A percentile compares a stretch with the other conserved stretches of the same genome.
These are phyloP conservation scores for Ennomos erosarius DNA, from an alignment of 2,888 invertebrate genomes.

Conservation along the genomic window DNA sequence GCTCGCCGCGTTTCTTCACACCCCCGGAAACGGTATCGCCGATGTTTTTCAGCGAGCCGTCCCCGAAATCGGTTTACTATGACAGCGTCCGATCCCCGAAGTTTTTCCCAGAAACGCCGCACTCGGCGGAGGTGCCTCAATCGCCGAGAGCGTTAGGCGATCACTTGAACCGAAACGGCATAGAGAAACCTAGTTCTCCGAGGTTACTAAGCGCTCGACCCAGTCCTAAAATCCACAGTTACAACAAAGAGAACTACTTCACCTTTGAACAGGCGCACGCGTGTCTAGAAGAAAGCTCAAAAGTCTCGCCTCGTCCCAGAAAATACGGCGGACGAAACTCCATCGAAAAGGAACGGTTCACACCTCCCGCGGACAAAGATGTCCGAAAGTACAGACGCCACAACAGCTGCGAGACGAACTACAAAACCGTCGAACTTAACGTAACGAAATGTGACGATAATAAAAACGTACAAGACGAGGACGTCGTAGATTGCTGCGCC, in stretches of 20 bases:
- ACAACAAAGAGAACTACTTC: slow-evolving; percentile 79
- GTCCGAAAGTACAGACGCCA: slow-evolving; percentile 71
- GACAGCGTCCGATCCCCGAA: slow-evolving; percentile 77
- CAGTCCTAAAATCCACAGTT: slow-evolving; percentile 75
- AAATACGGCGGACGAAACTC: slow-evolving; percentile 77
- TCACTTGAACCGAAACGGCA: slow-evolving; percentile 69
- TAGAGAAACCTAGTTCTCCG: slow-evolving; percentile 74
- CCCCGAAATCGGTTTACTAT: slow-evolving; percentile 77
- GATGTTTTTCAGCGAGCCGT: slow-evolving; percentile 75
- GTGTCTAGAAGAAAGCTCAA: slow-evolving; percentile 57
- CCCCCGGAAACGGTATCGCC: slow-evolving; percentile 77
- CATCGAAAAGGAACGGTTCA: slow-evolving; percentile 72
- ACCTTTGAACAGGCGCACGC: slow-evolving; percentile 63
- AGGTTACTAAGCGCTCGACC: slow-evolving; percentile 65
- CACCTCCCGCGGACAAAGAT: slow-evolving; percentile 76
- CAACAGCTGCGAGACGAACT: slow-evolving; percentile 76
- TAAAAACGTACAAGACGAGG: slow-evolving; percentile 57
- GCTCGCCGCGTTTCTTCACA: slow-evolving; percentile 76
- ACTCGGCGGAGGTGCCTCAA: slow-evolving; percentile 69
- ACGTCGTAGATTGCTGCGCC: slow-evolving; percentile 76
- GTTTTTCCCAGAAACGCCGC: slow-evolving; percentile 76
- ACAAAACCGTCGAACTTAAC: slow-evolving; percentile 70
- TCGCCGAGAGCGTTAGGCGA: slow-evolving; percentile 70
- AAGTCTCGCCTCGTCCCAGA: slow-evolving; percentile 64
- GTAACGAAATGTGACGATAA: slow-evolving; percentile 65